Evolutionary conservation across 2,888 invertebrate genomes (phyloP).

Genomic region (Pristionchus fissidentatus): DNA sequence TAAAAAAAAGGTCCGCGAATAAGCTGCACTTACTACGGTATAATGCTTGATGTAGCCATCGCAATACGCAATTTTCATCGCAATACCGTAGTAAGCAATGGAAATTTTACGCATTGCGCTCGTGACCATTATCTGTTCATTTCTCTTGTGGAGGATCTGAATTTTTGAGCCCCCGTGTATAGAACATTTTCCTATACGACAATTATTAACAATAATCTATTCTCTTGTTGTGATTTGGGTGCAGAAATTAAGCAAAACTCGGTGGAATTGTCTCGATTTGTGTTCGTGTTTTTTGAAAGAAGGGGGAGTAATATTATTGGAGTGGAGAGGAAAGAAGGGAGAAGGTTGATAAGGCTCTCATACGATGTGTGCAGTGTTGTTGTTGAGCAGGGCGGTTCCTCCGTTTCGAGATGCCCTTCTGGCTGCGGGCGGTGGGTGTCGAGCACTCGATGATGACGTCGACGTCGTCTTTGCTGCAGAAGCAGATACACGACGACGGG

Average conservation of each 20-base stretch:
- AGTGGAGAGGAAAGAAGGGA: neutral
- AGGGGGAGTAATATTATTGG: too few species aligned
- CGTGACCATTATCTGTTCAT: too few species aligned
- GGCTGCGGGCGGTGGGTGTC: neutral
- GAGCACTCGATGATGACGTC: neutral
- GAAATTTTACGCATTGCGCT: too few species aligned
- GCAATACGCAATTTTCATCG: too few species aligned
- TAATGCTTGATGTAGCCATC: too few species aligned
- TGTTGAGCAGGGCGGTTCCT: neutral
- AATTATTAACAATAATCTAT: neutral
- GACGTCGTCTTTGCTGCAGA: neutral
- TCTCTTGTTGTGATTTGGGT: neutral
- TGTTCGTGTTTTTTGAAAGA: neutral
- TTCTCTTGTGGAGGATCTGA: too few species aligned
- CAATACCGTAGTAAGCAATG: too few species aligned
- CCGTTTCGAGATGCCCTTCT: constrained; percentile 19
- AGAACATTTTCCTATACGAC: neutral
- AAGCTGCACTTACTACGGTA: too few species aligned
- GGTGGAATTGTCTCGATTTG: neutral
- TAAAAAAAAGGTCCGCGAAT: too few species aligned
- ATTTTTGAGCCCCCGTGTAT: too few species aligned
- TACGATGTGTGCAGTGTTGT: constrained; percentile 40
- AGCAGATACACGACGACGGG: constrained; percentile 22
- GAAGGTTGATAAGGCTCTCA: neutral
- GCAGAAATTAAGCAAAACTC: neutral